Evolutionary conservation across 2,113 vertebrate species (phyloP).

Genomic region (Ardeotis arabs): DNA sequence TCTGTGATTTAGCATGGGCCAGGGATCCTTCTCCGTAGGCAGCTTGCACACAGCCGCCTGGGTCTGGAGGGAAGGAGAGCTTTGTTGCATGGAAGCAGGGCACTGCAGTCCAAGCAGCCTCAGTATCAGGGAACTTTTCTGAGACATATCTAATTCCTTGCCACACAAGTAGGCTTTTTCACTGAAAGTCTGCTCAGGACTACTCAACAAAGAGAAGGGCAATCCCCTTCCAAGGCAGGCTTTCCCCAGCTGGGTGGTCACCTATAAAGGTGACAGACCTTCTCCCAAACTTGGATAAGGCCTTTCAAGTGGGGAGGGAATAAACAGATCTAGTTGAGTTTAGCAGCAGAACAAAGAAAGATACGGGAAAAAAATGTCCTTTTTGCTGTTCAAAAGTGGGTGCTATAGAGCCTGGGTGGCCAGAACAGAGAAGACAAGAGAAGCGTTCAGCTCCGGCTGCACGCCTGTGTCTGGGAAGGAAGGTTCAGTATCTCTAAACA

Average conservation of each 20-base stretch:
- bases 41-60: not conserved
- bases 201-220: not conserved
- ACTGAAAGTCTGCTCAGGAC: not conserved
- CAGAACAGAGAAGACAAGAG: not conserved
- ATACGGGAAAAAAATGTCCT: not conserved
- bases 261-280: not conserved
- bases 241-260: not conserved
- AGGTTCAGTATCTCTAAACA: not conserved
- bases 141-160: not conserved
- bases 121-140: not conserved
- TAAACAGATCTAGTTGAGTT: not conserved
- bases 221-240: not conserved
- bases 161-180: not conserved
- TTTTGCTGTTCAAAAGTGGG: not conserved
- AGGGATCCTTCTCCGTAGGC: not conserved
- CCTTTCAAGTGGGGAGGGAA: not conserved
- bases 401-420: not conserved
- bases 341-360: not conserved
- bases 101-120: not conserved
- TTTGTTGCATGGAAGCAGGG: not conserved
- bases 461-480: not conserved
- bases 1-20: not conserved
- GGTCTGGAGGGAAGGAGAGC: not conserved
- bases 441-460: not conserved
- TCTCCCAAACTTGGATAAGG: not conserved